Base-by-base conservation (phyloP, 2,888 invertebrate species). In the Sinopyrophorus schimmeli region DNA sequence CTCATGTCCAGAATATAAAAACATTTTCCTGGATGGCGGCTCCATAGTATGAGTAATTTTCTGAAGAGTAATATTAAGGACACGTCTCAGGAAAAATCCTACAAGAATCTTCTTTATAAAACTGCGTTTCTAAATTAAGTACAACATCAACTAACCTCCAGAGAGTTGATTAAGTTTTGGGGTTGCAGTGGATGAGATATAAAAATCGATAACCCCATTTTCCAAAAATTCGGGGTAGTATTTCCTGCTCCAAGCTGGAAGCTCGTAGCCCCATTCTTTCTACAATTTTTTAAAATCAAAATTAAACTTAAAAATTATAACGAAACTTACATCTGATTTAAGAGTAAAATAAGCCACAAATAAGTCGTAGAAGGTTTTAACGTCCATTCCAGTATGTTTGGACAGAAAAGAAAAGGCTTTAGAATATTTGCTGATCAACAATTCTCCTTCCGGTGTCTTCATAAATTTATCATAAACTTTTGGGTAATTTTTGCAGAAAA, bases 1-100 rank as follows among this genome's bases (percentile, higher is more conserved):
- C 63, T 87, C 86, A 61, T 87, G 87, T 0, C 80, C 83, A 0
- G 80, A 74, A 61, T 81, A 84, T 53, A 82, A 75, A 52, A 72
- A 80, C 53, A 84, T 71, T 63, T 80, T 82, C 7, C 77, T 69
- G 2, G 64, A 62, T 16, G 23, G 2, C 5, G 39, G 39, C 15
- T n/a, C n/a, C 18, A 27, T 5, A 6, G 5, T 18, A 5, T 27
- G 10, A 1, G n/a, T 11, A 7, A 39, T 16, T 37, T 37, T 26
- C 1, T 72, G 68, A 15, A 73, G 59, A 78, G 82, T 80, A 57
- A 81, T 79, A 0, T 66, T 59, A 1, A 79, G 65, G 60, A 82
- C 77, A 63, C 80, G 79, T 46, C 76, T 77, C 1, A 84, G 61
- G 32, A 80, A 72, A 0, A 31, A 47, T 5, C 52, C 52, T 47